phyloP scores from a whole-genome alignment of 2,888 invertebrate genomes.

The Biston stratarius region DNA sequence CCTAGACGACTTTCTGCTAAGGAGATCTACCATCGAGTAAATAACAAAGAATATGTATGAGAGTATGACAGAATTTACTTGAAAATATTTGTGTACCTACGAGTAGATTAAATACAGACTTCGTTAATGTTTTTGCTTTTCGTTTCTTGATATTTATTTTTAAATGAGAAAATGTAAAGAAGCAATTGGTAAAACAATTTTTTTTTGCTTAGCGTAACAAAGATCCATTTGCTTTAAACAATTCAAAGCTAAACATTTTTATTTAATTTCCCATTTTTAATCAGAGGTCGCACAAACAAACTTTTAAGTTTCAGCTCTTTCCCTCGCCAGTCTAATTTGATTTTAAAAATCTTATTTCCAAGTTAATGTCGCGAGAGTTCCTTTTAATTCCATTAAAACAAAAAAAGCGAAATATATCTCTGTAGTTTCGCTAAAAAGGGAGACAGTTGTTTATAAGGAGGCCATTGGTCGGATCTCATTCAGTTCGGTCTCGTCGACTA shows the following conservation, averaged over 20 bases:
- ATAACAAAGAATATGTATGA: too few species aligned
- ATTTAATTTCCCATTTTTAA: conserved; percentile 21
- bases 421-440: conserved; percentile 49
- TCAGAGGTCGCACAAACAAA: conserved; percentile 29
- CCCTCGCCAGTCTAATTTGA: conserved; percentile 30
- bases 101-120: neutral
- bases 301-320: conserved; percentile 28
- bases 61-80: neutral
- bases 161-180: too few species aligned
- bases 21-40: too few species aligned
- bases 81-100: conserved; percentile 5
- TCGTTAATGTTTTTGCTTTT: neutral
- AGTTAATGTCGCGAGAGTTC: conserved; percentile 37
- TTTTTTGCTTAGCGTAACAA: neutral
- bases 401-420: conserved; percentile 35
- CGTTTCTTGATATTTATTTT: neutral
- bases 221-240: conserved; percentile 1
- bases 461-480: conserved; percentile 69
- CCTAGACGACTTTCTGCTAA: too few species aligned
- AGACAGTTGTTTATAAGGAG: conserved; percentile 68
- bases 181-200: too few species aligned
- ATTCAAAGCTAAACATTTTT: conserved; percentile 3
- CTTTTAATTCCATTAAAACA: conserved; percentile 36
- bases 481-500: conserved; percentile 80
- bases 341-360: conserved; percentile 35